Evolutionary conservation across 2,113 vertebrate genomes (phyloP).

Genomic region (Rafetus swinhoei): DNA sequence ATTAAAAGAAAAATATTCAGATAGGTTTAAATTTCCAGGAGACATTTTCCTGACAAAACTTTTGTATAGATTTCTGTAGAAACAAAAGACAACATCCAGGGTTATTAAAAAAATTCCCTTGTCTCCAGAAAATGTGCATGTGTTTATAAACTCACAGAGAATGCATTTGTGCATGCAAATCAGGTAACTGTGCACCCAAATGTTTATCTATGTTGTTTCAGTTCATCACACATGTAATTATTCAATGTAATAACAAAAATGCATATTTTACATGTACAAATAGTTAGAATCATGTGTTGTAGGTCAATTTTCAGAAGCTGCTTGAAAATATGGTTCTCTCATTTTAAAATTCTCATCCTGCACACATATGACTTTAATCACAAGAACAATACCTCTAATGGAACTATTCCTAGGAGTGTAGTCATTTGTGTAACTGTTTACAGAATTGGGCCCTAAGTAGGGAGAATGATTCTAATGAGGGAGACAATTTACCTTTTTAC

Average conservation of each 20-base stretch:
- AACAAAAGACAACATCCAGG: background rate
- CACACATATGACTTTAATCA: constrained; percentile 5
- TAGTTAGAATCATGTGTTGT: background rate
- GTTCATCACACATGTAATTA: background rate
- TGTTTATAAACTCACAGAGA: background rate
- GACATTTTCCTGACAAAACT: background rate
- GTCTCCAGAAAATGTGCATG: background rate
- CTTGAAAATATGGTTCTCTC: background rate
- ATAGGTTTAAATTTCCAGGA: background rate
- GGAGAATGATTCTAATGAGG: background rate
- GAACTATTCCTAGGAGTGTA: background rate
- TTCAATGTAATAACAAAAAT: background rate
- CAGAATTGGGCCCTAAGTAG: background rate
- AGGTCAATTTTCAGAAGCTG: background rate
- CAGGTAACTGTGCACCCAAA: background rate
- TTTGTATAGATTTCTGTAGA: background rate
- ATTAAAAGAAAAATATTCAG: background rate
- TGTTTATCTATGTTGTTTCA: background rate
- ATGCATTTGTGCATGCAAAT: background rate
- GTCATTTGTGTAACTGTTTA: background rate
- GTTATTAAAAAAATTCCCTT: background rate
- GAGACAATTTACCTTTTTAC: background rate
- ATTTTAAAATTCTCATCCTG: background rate
- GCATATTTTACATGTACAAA: background rate
- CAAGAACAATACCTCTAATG: background rate